A percentile compares a stretch with the other conserved stretches of the same genome.
These are phyloP conservation scores for Dryocosmus kuriphilus DNA, from an alignment of 2,888 invertebrate genomes.

Conservation along the genomic window DNA sequence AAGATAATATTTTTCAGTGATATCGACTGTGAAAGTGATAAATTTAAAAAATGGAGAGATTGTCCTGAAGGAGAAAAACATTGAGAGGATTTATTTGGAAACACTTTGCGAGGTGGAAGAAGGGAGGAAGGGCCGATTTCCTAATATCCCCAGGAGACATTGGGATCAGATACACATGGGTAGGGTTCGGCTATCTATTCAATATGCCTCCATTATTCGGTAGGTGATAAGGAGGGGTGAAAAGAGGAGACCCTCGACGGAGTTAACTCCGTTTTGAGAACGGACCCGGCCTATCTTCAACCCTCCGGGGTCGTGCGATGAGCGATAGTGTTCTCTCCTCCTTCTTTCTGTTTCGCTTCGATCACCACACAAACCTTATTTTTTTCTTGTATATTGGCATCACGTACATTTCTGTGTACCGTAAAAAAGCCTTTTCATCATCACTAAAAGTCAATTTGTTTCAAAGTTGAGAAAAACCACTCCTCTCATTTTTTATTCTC, in stretches of 20 bases:
- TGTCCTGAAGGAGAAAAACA: slow-evolving; percentile 43
- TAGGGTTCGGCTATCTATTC: slow-evolving; percentile 75
- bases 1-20: background rate
- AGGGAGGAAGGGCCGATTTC: slow-evolving; percentile 65
- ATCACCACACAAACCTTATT: slow-evolving; percentile 29
- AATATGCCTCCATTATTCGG: slow-evolving; percentile 76
- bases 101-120: slow-evolving; percentile 54
- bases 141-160: slow-evolving; percentile 72
- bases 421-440: slow-evolving; percentile 35
- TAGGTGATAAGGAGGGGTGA: slow-evolving; percentile 72
- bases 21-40: background rate
- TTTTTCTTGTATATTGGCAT: slow-evolving; percentile 1
- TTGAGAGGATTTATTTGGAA: slow-evolving; percentile 52
- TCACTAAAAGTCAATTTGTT: slow-evolving; percentile 25
- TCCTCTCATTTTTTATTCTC: background rate
- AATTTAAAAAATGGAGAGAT: slow-evolving; percentile 19
- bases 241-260: slow-evolving; percentile 58
- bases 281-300: slow-evolving; percentile 63
- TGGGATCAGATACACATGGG: slow-evolving; percentile 73
- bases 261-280: slow-evolving; percentile 54
- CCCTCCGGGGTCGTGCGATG: slow-evolving; percentile 69
- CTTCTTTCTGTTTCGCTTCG: slow-evolving; percentile 50
- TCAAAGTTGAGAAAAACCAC: slow-evolving; percentile 1
- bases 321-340: slow-evolving; percentile 62
- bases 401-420: slow-evolving; percentile 22